Evolutionary conservation across 2,113 vertebrate genomes (phyloP).

Genomic region (Salvelinus alpinus): DNA sequence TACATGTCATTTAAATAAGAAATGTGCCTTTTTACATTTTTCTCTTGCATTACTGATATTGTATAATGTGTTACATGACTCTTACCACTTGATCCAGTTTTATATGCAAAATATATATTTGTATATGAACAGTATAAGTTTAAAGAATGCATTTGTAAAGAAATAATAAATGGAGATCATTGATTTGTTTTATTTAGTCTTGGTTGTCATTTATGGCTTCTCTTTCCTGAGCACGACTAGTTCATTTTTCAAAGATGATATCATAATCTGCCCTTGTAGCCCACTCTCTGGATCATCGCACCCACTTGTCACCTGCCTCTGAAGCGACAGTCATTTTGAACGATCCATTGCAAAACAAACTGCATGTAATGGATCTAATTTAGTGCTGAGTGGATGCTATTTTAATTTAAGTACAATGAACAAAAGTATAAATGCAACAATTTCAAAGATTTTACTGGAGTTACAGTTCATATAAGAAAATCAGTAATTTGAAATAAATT

Average conservation of each 20-base stretch:
- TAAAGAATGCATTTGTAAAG: conserved; percentile 5
- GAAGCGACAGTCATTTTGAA: background rate
- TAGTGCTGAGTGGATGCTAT: background rate
- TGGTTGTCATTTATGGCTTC: background rate
- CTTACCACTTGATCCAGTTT: conserved; percentile 8
- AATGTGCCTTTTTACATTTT: conserved; percentile 17
- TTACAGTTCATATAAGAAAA: too few species aligned
- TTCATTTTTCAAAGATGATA: background rate
- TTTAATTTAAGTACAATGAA: too few species aligned
- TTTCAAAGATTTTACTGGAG: too few species aligned
- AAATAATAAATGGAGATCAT: background rate
- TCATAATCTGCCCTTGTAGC: background rate
- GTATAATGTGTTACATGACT: conserved; percentile 1
- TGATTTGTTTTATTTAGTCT: background rate
- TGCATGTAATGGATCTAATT: background rate
- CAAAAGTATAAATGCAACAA: too few species aligned
- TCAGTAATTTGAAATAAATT: too few species aligned
- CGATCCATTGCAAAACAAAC: background rate
- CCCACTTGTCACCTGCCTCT: background rate
- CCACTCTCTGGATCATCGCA: background rate
- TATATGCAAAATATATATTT: conserved; percentile 10
- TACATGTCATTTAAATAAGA: background rate
- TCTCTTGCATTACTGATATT: background rate
- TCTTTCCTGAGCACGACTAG: background rate
- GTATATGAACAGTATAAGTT: conserved; percentile 10